Conservation (phyloP, 1,140 invertebrate species). For the Polypedilum vanderplanki region DNA sequence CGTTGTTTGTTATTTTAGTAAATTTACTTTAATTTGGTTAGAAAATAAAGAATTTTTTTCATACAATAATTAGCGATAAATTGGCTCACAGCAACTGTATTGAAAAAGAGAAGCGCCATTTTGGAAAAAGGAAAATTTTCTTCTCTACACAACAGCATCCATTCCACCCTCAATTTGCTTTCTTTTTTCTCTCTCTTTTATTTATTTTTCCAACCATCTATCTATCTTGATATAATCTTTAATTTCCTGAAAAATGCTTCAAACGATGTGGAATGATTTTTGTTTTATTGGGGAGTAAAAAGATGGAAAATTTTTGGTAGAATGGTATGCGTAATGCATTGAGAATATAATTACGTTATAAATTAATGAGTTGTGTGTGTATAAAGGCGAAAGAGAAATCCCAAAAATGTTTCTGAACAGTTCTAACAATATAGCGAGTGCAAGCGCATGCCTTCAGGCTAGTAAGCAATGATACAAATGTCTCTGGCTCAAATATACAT, state of each 20-base stretch:
- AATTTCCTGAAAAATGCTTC: constrained; percentile 26
- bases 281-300: neutral
- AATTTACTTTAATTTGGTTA: neutral
- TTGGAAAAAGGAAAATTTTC: neutral
- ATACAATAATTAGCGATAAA: constrained; percentile 14
- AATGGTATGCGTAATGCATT: neutral
- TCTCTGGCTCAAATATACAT: neutral
- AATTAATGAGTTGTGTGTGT: neutral
- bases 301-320: neutral
- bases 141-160: neutral
- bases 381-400: neutral
- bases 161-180: neutral
- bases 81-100: neutral
- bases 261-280: constrained; percentile 4
- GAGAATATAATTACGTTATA: neutral
- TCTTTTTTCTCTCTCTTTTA: constrained; percentile 10
- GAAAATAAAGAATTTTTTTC: neutral
- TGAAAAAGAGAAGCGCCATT: constrained; percentile 5
- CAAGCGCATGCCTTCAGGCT: constrained; percentile 8
- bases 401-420: too few species aligned
- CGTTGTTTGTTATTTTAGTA: neutral
- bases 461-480: neutral
- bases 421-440: neutral
- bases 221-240: constrained; percentile 25
- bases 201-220: constrained; percentile 7